Evolutionary conservation across 2,797 vertebrate species (phyloP), one percentile per base, ranked within the genome.

Genomic region (Galagoides demidoff): DNA sequence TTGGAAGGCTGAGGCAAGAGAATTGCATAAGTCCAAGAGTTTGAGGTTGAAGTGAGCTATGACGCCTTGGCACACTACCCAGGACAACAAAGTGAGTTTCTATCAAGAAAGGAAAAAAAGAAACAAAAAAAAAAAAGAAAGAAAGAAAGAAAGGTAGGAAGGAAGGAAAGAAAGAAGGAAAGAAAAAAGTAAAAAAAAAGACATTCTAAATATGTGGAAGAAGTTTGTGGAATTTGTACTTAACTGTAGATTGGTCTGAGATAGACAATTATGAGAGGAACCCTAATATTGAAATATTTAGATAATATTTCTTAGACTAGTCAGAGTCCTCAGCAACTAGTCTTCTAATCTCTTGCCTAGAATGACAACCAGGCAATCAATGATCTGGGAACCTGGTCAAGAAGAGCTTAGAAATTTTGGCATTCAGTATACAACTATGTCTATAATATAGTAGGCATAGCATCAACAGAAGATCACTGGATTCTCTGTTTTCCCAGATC

Each of bases 341-440:
- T 79, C 31, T 79, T 95, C 94, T 79, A 64, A 85, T 85, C 45
- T 84, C 29, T 81, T 89, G 31, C 64, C 73, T 89, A 45, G 64
- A 64, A 63, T 95, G 37, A 52, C 43, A 89, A 57, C 45, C 83
- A 86, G 45, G 25, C 57, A 85, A 29, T 82, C 74, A 73, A 70
- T 31, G 25, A 31, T 95, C 76, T 76, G n/a, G 63, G 52, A 90
- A 87, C n/a, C 63, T 52, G 77, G 52, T 82, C 76, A 87, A 77
- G 52, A 63, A 93, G 37, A 83, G 52, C 39, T 94, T 82, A 94
- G 68, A 93, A 39, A 34, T 76, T 43, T 93, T 76, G 81, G 49
- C 76, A 61, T 82, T 70, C 34, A 45, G 11, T 34, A 83, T 66
- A 63, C 63, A 34, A 73, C 55, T 12, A 45, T 37, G 17, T 82